Conservation (phyloP, 2,888 invertebrate genomes). For the Meliscaeva auricollis region DNA sequence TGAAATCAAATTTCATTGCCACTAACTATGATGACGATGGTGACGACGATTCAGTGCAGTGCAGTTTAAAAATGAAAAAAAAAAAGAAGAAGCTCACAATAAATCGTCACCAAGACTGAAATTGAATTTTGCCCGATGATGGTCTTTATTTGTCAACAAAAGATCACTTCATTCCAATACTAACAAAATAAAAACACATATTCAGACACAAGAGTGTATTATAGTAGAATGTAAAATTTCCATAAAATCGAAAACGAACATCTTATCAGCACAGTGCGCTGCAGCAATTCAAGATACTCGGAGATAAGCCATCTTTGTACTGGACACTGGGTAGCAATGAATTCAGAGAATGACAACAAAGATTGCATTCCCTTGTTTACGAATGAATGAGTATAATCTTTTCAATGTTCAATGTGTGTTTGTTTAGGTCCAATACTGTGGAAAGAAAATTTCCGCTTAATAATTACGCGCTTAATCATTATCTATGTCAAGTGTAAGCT, state of each 20-base stretch:
- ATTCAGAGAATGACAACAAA: neutral
- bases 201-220: slow-evolving; percentile 15
- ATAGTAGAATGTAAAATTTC: too few species aligned
- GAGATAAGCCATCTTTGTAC: neutral
- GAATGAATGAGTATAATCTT: neutral
- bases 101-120: slow-evolving; percentile 42
- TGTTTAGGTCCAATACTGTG: slow-evolving; percentile 18
- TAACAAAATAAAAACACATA: neutral
- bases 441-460: slow-evolving; percentile 16
- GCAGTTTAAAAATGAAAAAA: neutral
- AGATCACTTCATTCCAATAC: neutral
- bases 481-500: slow-evolving; percentile 51
- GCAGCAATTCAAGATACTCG: neutral
- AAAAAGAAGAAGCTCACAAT: neutral
- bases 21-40: neutral
- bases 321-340: slow-evolving; percentile 13
- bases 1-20: slow-evolving; percentile 42
- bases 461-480: slow-evolving; percentile 16
- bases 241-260: slow-evolving; percentile 23
- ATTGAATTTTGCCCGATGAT: slow-evolving; percentile 5
- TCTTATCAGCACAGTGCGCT: slow-evolving; percentile 35
- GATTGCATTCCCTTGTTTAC: neutral
- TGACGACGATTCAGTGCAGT: neutral
- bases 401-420: neutral
- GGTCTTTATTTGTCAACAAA: slow-evolving; percentile 15